phyloP scores from a whole-genome alignment of 2,888 invertebrate species.

The Melinaea menophilus region DNA sequence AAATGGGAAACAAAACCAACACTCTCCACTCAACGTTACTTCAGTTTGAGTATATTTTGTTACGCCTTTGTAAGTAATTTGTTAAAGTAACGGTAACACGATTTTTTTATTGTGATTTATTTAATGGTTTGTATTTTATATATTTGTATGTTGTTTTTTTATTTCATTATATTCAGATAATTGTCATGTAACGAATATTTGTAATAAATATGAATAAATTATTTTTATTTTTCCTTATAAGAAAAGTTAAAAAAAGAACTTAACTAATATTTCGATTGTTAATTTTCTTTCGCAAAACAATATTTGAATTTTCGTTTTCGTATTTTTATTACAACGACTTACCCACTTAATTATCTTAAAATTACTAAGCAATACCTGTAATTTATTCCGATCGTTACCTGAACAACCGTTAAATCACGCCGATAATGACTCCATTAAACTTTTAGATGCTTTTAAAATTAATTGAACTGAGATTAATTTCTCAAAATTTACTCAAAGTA shows the following conservation, averaged over 20 bases:
- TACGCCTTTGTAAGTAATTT: conserved; percentile 4
- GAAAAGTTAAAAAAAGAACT: too few relatives aligned
- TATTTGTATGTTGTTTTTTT: neutral
- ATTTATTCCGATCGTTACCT: conserved; percentile 15
- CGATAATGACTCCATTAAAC: conserved; percentile 10
- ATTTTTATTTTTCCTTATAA: too few relatives aligned
- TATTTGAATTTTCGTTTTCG: too few relatives aligned
- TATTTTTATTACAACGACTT: neutral
- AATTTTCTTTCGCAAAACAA: too few relatives aligned
- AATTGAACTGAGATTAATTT: conserved; percentile 7
- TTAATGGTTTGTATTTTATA: neutral
- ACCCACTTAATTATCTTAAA: neutral
- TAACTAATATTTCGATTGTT: too few relatives aligned
- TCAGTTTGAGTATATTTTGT: conserved; percentile 9
- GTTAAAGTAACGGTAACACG: neutral
- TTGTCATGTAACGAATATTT: too few relatives aligned
- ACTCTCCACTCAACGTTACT: neutral
- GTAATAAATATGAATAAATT: too few relatives aligned
- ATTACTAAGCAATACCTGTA: neutral
- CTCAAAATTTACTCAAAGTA: neutral
- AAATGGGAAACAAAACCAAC: conserved; percentile 14
- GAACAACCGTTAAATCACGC: conserved; percentile 7
- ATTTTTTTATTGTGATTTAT: neutral
- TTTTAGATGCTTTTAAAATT: conserved; percentile 4
- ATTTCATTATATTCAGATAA: too few relatives aligned